Conservation (phyloP, 2,113 vertebrate genomes). For the Oncorhynchus keta region DNA sequence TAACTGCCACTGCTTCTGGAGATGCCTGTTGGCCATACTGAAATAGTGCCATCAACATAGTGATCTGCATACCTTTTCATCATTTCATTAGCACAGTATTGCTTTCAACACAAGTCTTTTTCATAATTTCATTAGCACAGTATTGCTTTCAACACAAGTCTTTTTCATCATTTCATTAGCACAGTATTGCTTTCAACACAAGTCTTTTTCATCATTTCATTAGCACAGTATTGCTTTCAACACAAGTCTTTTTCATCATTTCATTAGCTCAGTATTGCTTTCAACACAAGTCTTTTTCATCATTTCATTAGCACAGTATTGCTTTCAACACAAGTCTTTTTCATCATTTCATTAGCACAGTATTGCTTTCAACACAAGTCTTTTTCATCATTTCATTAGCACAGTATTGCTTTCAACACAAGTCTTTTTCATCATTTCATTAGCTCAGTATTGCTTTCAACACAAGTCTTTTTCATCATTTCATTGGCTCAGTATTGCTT, state of each 20-base stretch:
- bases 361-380: conserved; percentile 8
- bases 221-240: neutral
- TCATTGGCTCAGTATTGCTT: no score
- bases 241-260: conserved; percentile 49
- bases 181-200: conserved; percentile 17
- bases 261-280: no score
- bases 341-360: conserved; percentile 13
- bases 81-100: conserved; percentile 59
- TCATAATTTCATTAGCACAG: no score
- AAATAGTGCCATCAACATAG: conserved; percentile 38
- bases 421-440: conserved; percentile 40
- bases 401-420: no score
- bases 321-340: conserved; percentile 25
- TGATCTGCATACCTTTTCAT: neutral
- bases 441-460: no score
- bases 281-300: no score
- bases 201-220: conserved; percentile 42
- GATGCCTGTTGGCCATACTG: conserved; percentile 6
- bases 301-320: neutral
- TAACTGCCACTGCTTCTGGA: no score
- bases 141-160: conserved; percentile 35
- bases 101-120: conserved; percentile 56
- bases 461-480: conserved; percentile 39
- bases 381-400: conserved; percentile 29
- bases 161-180: conserved; percentile 29